A percentile compares a stretch with the other conserved stretches of the same genome.
Conservation (phyloP, 2,888 invertebrate species). For the Sarcophaga caerulescens region DNA sequence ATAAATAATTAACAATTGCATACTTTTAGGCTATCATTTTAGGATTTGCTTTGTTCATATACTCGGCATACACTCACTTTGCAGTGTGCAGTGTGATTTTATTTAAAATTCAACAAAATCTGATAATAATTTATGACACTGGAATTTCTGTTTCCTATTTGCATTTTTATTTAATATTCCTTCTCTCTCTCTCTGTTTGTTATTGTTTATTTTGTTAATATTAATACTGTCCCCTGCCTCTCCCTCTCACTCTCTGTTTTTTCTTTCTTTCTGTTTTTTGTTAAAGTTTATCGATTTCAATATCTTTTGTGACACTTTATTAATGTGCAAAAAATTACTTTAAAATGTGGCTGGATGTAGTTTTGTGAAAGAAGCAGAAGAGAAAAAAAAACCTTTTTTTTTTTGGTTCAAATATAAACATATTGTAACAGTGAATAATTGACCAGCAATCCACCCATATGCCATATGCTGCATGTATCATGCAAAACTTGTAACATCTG, state of each 20-base stretch:
- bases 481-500: conserved; percentile 50
- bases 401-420: conserved; percentile 37
- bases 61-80: too few relatives aligned
- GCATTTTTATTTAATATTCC: too few relatives aligned
- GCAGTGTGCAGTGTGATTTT: too few relatives aligned
- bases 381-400: not conserved
- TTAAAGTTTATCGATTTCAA: conserved; percentile 25
- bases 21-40: conserved; percentile 31
- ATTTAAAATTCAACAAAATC: not conserved
- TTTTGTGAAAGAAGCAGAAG: too few relatives aligned
- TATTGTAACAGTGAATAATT: conserved; percentile 56
- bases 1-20: conserved; percentile 52
- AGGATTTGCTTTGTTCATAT: too few relatives aligned
- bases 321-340: conserved; percentile 54
- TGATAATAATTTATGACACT: too few relatives aligned
- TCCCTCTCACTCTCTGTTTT: too few relatives aligned
- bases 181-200: too few relatives aligned
- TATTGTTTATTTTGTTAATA: too few relatives aligned
- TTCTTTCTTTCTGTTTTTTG: not conserved
- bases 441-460: conserved; percentile 47
- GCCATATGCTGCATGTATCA: conserved; percentile 37
- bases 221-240: too few relatives aligned
- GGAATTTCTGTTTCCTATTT: too few relatives aligned
- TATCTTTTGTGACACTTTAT: conserved; percentile 19
- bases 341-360: conserved; percentile 18